These are phyloP conservation scores for Saccostrea cuccullata DNA, from an alignment of 1,140 invertebrate genomes.

Conservation along the genomic window DNA sequence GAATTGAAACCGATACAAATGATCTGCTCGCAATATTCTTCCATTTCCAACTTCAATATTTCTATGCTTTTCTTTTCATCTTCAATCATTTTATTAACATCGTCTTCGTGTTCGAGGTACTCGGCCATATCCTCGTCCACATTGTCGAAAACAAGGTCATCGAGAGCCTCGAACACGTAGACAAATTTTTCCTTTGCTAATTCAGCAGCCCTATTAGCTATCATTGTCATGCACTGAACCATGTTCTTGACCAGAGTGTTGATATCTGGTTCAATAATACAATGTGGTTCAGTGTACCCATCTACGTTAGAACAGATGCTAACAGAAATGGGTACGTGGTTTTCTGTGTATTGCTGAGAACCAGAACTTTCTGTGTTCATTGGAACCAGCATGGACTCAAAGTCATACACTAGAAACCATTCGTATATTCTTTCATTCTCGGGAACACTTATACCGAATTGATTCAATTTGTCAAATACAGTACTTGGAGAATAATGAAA, in stretches of 20 bases:
- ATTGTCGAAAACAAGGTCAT: not conserved
- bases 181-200: constrained; percentile 6
- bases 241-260: constrained; percentile 33
- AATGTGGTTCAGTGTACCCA: not conserved
- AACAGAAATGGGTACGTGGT: constrained; percentile 43
- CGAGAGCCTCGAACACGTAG: not conserved
- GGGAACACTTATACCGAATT: constrained; percentile 11
- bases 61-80: not conserved
- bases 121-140: not conserved
- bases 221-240: not conserved
- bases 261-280: constrained; percentile 37
- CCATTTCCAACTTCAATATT: not conserved
- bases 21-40: constrained; percentile 45
- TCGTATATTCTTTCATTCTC: not conserved
- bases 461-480: constrained; percentile 30
- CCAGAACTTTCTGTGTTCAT: not conserved
- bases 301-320: constrained; percentile 51
- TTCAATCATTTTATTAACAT: not conserved
- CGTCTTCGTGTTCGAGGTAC: not conserved
- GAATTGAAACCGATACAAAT: constrained; percentile 50
- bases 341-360: constrained; percentile 17
- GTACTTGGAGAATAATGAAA: constrained; percentile 7
- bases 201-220: not conserved
- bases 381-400: constrained; percentile 40
- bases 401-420: constrained; percentile 42